Base-by-base conservation (phyloP, 2,797 vertebrate genomes). In the Urosaurus nigricauda region DNA sequence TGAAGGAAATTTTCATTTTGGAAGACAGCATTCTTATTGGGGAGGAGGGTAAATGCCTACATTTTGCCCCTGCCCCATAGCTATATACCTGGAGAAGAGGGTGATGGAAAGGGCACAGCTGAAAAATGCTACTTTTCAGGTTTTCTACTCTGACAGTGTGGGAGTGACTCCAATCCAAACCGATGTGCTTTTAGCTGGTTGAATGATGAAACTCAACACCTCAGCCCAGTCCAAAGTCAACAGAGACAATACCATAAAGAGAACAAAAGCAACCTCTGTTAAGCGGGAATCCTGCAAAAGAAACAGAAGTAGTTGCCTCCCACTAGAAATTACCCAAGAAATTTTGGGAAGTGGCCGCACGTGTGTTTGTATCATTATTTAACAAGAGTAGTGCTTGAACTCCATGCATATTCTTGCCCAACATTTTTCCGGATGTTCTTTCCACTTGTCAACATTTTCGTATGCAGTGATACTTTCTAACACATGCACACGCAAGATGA, bases 161-260 rank as follows among this genome's bases (percentile, higher is more conserved):
- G 82, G 37, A 60, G 21, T 35, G 58, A 29, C 83, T 86, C 75
- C 82, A 43, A 87, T 19, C 16, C 43, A 77, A 12, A 90, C 68
- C 79, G n/a, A 5, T 26, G 73, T 81, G 14, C 2, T 65, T 65
- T 12, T 37, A n/a, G 53, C 60, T 32, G 7, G 0, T 29, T 26
- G 53, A 3, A 37, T 1, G 3, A 80, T 47, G 14, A 71, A 74
- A 29, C 47, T 19, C 82, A 65, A 89, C 60, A 26, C 78, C 43
- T 35, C 70, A 79, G n/a, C 58, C 88, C 35, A 75, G 40, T 37
- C 51, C 77, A 29, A 0, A 73, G 58, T 0, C 0, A 0, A 26
- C 2, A 65, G 65, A 11, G 65, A 43, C 8, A 68, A 19, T 24
- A 43, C 3, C 3, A 73, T 2, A 79, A 74, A 51, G 63, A 88